Evolutionary conservation across 1,140 invertebrate species (phyloP), one percentile per base, ranked within the genome.

Genomic region (Lethocerus indicus): DNA sequence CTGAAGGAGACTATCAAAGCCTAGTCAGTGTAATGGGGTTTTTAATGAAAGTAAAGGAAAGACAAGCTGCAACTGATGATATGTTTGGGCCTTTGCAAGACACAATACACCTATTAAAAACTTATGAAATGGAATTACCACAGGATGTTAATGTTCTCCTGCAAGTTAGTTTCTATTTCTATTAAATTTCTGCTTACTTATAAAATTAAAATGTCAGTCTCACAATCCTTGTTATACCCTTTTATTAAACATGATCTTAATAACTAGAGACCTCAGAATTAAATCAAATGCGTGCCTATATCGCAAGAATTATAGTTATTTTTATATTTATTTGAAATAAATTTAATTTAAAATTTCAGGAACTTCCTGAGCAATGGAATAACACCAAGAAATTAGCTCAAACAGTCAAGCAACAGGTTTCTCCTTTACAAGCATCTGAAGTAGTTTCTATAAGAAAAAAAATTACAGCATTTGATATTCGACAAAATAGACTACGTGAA

Each of bases 31-130:
- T 87, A 2, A 89, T 89, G 86, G 83, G 81, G 1, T 87, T 73
- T 58, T 64, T 89, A 12, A 74, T 86, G 69, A 73, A 86, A 58
- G 83, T 88, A 0, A 88, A 87, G 66, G 83, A 87, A 60, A 66
- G 84, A 41, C 75, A 82, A 50, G 65, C 71, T 25, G 76, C 72
- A 4, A 87, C 84, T 0, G 84, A 88, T 59, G 86, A 87, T 56
- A 94, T 97, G 87, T 97, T 97, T 63, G 84, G 87, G 53, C 91
- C 92, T 1, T 65, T 96, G 36, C 83, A 87, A 54, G 82, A 92
- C 60, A 88, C 82, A 5, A 85, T 88, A 48, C 80, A 87, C 60
- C 64, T 89, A 6, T 63, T 89, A 0, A 86, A 87, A 62, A 83
- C 81, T 61, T 88, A 88, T 59, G 85, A 88, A 57, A 84, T 87